Conservation (phyloP, 2,113 vertebrate genomes). For the human (Homo sapiens) region GRCh38 chr13:35280001-35280500, state of each 20-base stretch:
- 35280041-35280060: background rate
- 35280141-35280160: background rate
- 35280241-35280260: background rate
- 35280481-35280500: constrained; percentile 3
- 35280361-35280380: background rate
- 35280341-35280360: background rate
- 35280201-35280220: background rate
- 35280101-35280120: background rate
- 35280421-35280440: constrained; percentile 6
- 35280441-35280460: background rate
- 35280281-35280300: background rate
- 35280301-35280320: background rate
- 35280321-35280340: background rate
- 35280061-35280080: background rate
- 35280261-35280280: background rate
- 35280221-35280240: background rate
- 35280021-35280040: background rate
- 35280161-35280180: background rate
- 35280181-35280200: background rate
- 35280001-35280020: background rate
- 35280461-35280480: background rate
- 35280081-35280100: background rate
- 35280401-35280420: background rate
- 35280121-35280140: background rate
- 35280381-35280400: background rate